A percentile compares a stretch with the other conserved stretches of the same genome.
Evolutionary conservation across 2,888 invertebrate species (phyloP).

Genomic region (Rhaphigaster nebulosa): DNA sequence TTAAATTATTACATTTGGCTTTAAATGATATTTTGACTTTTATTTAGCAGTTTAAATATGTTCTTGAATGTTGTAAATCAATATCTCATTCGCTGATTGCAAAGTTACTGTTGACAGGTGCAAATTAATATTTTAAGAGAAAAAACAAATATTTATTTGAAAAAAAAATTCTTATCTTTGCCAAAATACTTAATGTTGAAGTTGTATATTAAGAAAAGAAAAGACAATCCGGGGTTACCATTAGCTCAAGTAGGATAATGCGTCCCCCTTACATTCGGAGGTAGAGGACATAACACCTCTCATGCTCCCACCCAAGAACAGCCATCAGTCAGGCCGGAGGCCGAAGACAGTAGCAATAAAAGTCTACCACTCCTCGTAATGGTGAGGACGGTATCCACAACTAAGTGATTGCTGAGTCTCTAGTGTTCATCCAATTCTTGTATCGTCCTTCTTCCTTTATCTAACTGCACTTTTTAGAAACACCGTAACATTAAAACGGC

Average conservation of each 20-base stretch:
- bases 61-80: too few relatives aligned
- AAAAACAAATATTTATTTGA: too few relatives aligned
- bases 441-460: not conserved
- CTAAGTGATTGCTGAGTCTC: not conserved
- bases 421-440: not conserved
- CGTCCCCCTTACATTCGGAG: not conserved
- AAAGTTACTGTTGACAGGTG: too few relatives aligned
- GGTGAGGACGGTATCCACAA: not conserved
- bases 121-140: too few relatives aligned
- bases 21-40: too few relatives aligned
- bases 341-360: not conserved
- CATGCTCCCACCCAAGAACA: not conserved
- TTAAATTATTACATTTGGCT: too few relatives aligned
- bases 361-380: not conserved
- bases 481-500: too few relatives aligned
- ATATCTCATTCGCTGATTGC: too few relatives aligned
- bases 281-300: not conserved
- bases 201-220: not conserved
- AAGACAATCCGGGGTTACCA: not conserved
- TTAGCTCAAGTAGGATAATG: not conserved
- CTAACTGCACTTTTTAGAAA: not conserved
- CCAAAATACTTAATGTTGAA: not conserved
- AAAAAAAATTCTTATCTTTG: too few relatives aligned
- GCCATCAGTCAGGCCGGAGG: not conserved
- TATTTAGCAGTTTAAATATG: too few relatives aligned